Evolutionary conservation across 2,888 invertebrate species (phyloP).

Genomic region (Alentia gelatinosa): DNA sequence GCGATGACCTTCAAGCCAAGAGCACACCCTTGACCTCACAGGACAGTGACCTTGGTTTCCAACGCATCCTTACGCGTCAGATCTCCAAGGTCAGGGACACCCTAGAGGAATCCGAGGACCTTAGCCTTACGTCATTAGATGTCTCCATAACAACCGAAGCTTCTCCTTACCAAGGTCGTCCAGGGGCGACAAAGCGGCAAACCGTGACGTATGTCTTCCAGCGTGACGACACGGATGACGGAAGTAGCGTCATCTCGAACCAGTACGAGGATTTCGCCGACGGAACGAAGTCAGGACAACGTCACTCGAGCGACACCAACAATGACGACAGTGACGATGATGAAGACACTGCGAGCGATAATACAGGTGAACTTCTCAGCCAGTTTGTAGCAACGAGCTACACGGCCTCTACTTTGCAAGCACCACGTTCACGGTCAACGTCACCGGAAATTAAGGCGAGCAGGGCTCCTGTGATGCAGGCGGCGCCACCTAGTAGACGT

Average conservation of each 20-base stretch:
- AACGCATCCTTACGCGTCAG: not conserved
- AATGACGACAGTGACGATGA: not conserved
- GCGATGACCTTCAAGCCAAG: not conserved
- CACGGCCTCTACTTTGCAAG: not conserved
- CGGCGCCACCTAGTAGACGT: not conserved
- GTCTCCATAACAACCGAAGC: not conserved
- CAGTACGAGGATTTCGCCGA: constrained; percentile 11
- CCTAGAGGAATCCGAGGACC: not conserved
- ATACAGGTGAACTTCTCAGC: constrained; percentile 2
- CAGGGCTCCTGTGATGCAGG: not conserved
- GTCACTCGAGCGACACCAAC: not conserved
- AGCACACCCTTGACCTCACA: not conserved
- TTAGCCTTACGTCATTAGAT: not conserved
- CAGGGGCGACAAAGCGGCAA: not conserved
- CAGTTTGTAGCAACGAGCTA: not conserved
- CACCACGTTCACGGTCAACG: not conserved
- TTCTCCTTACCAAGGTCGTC: not conserved
- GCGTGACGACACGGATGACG: not conserved
- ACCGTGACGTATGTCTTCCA: constrained; percentile 21
- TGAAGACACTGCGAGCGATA: not conserved
- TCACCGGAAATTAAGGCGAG: not conserved
- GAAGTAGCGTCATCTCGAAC: constrained; percentile 5
- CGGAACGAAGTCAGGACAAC: not conserved
- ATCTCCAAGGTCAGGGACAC: constrained; percentile 35
- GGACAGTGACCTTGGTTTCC: not conserved